Percentiles rank a stretch among this genome's conserved stretches.
phyloP scores from a whole-genome alignment of 2,797 vertebrate species.

The Pantherophis vulpinus region DNA sequence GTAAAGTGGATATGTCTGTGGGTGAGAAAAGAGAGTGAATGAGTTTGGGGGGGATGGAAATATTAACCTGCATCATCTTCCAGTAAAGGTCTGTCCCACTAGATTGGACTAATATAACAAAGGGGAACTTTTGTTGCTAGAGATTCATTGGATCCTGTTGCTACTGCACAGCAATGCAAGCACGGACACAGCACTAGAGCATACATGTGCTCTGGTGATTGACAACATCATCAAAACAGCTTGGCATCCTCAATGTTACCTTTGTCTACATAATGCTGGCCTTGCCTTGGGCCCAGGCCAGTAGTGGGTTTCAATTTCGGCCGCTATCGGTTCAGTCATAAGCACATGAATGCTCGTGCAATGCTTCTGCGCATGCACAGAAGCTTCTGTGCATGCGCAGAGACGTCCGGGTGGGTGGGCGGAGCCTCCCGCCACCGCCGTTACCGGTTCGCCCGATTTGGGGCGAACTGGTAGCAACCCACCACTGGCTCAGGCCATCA shows the following conservation, averaged over 20 bases:
- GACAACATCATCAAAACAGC: neutral
- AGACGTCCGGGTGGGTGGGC: too few relatives aligned
- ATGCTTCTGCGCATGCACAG: too few relatives aligned
- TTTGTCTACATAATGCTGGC: neutral
- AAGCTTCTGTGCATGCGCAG: too few relatives aligned
- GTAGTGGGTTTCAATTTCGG: too few relatives aligned
- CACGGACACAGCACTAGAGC: neutral
- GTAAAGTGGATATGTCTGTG: neutral
- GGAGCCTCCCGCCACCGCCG: too few relatives aligned
- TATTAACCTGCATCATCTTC: rapidly evolving
- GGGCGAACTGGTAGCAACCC: too few relatives aligned
- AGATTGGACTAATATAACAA: neutral
- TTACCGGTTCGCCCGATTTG: too few relatives aligned
- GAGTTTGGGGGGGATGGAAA: neutral
- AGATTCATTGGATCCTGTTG: neutral
- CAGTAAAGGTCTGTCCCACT: neutral
- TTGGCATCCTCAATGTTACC: neutral
- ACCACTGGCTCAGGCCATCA: neutral
- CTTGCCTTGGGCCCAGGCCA: neutral
- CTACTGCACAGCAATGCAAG: too few relatives aligned
- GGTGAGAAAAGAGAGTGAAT: neutral
- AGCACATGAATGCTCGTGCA: too few relatives aligned
- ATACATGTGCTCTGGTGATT: neutral
- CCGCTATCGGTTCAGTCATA: too few relatives aligned
- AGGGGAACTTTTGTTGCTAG: neutral